A percentile compares a stretch with the other conserved stretches of the same genome.
These are phyloP conservation scores for Xenops minutus DNA, from an alignment of 2,797 vertebrate species.

Conservation along the genomic window DNA sequence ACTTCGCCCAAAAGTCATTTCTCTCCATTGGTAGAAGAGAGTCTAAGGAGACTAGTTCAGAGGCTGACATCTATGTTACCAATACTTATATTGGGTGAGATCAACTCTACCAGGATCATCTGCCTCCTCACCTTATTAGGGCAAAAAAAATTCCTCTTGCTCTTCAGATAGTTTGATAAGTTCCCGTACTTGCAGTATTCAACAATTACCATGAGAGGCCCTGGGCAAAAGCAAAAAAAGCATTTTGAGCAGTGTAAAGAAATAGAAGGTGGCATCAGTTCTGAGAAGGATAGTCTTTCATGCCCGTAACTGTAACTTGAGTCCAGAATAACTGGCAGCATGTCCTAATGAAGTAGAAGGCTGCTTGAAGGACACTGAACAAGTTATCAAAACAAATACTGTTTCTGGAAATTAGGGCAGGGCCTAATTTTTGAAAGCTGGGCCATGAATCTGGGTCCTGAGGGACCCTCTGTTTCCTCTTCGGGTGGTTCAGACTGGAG, in stretches of 20 bases:
- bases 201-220: slow-evolving; percentile 93
- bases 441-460: background rate
- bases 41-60: background rate
- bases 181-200: slow-evolving; percentile 94
- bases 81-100: fast-evolving
- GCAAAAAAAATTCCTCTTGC: slow-evolving; percentile 87
- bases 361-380: background rate
- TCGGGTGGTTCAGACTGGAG: background rate
- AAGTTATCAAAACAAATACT: background rate
- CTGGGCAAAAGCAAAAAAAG: slow-evolving; percentile 63
- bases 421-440: background rate
- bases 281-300: background rate
- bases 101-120: background rate
- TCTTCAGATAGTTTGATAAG: slow-evolving; percentile 91
- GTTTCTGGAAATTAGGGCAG: background rate
- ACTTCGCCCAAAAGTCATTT: background rate
- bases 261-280: background rate
- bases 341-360: background rate
- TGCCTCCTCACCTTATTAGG: slow-evolving; percentile 77
- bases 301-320: fast-evolving
- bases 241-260: background rate
- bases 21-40: background rate
- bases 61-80: background rate
- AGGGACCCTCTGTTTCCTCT: background rate
- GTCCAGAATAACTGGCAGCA: background rate